Conservation (phyloP, 2,797 vertebrate genomes). For the Lepidocolaptes lacrymiger region DNA sequence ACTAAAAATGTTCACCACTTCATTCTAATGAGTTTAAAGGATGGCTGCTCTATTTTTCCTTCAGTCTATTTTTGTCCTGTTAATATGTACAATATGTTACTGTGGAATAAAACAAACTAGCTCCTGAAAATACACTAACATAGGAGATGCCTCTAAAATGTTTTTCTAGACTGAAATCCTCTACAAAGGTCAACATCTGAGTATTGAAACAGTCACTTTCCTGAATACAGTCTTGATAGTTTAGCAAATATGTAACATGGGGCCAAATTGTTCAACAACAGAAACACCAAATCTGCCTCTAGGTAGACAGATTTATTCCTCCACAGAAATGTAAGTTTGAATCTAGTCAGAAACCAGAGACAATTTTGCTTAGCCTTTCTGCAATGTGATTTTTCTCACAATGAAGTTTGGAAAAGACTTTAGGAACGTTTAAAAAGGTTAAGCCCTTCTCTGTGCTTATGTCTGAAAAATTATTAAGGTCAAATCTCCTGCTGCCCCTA, state of each 20-base stretch:
- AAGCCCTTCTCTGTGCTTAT: background rate
- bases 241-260: background rate
- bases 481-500: background rate
- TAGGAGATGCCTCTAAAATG: background rate
- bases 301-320: background rate
- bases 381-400: background rate
- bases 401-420: background rate
- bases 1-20: constrained; percentile 1
- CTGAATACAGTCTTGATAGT: background rate
- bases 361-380: background rate
- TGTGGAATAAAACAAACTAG: background rate
- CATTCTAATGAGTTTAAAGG: constrained; percentile 22
- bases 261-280: background rate
- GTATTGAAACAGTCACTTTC: background rate
- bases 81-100: background rate
- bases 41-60: background rate
- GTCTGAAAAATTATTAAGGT: background rate
- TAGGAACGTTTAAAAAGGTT: background rate
- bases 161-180: background rate
- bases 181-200: background rate
- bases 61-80: background rate
- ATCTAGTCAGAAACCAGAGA: background rate
- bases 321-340: background rate
- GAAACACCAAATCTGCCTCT: background rate
- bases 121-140: background rate